Percentiles rank a stretch among this genome's conserved stretches.
Conservation (phyloP, 2,888 invertebrate species). For the Ennomos fuscantarius region DNA sequence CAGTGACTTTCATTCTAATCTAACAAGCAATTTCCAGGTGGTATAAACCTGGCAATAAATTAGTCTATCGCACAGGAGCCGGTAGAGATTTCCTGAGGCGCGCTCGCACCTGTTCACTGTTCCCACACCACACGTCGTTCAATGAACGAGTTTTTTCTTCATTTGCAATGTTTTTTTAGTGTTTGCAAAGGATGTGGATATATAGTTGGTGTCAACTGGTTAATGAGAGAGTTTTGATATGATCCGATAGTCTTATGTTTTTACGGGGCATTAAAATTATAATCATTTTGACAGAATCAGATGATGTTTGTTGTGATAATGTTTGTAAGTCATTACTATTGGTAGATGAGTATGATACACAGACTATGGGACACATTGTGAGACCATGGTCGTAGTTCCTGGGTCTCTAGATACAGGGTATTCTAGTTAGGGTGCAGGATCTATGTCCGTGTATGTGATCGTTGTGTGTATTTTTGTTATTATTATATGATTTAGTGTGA, state of each 20-base stretch:
- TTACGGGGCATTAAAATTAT: not conserved
- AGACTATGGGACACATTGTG: too few species aligned
- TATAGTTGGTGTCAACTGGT: constrained; percentile 42
- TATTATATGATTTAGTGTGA: too few species aligned
- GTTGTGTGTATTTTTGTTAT: too few species aligned
- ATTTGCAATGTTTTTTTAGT: constrained; percentile 65
- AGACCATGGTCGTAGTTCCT: too few species aligned
- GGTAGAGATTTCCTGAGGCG: constrained; percentile 71
- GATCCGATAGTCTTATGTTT: constrained; percentile 5
- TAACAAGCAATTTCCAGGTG: constrained; percentile 39
- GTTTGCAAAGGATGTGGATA: constrained; percentile 61
- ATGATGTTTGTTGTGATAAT: too few species aligned
- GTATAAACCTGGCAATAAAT: constrained; percentile 45
- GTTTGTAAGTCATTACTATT: too few species aligned
- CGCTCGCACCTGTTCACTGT: constrained; percentile 69
- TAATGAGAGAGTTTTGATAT: constrained; percentile 18
- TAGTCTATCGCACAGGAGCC: constrained; percentile 60
- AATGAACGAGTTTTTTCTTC: constrained; percentile 75
- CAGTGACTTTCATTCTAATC: constrained; percentile 17
- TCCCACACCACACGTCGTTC: constrained; percentile 78
- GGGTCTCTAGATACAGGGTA: too few species aligned
- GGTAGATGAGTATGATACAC: too few species aligned
- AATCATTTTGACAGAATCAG: not conserved
- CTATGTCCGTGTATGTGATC: too few species aligned
- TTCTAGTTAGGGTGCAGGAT: too few species aligned